Percentiles rank a stretch among this genome's conserved stretches.
Evolutionary conservation across 2,797 vertebrate genomes (phyloP).

Genomic region (Clarias platycephalus): DNA sequence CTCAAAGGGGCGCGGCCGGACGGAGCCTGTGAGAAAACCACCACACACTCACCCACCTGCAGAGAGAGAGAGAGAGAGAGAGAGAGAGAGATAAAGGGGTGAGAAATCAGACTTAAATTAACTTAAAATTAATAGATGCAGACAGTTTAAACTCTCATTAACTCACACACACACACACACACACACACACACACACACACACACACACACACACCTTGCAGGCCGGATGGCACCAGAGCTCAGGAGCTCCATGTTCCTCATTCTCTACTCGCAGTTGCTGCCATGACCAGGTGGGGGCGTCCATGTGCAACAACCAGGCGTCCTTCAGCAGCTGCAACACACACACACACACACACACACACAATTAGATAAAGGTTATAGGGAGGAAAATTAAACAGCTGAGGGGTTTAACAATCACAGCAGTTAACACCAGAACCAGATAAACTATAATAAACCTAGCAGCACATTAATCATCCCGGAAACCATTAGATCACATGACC

Average conservation of each 20-base stretch:
- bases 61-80: conserved; percentile 43
- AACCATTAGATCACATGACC: too few species aligned
- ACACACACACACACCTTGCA: conserved; percentile 81
- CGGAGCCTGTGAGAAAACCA: conserved; percentile 97
- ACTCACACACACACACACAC: background rate
- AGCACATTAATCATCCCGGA: too few species aligned
- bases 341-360: conserved; percentile 14
- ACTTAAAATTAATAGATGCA: background rate
- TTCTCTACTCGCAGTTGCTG: conserved; percentile 96
- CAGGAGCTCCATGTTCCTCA: conserved; percentile 93
- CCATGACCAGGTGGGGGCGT: conserved; percentile 83
- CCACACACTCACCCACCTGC: conserved; percentile 95
- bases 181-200: background rate
- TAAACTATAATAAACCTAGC: background rate
- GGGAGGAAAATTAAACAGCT: background rate
- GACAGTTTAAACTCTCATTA: background rate
- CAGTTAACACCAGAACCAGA: background rate
- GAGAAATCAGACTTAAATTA: background rate
- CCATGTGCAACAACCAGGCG: conserved; percentile 94
- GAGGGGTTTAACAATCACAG: background rate
- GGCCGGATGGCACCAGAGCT: conserved; percentile 97
- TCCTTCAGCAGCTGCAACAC: conserved; percentile 89
- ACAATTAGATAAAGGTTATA: background rate
- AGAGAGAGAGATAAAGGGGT: background rate
- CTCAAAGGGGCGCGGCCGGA: conserved; percentile 94